Conservation (phyloP, 1,140 invertebrate species). For the Drosophila sproati region DNA sequence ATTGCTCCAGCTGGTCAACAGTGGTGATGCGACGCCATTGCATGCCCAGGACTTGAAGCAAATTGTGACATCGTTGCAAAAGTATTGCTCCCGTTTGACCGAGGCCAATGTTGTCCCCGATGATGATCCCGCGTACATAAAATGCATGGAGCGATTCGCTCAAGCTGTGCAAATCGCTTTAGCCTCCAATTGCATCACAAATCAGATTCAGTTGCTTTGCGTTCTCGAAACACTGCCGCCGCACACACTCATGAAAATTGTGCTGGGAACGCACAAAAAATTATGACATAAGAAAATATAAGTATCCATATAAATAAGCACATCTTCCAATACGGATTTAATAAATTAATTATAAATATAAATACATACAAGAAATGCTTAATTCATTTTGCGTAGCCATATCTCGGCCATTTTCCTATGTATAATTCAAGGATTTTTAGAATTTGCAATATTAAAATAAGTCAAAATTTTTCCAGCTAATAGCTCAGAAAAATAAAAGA, state of each 20-base stretch:
- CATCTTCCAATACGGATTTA: background rate
- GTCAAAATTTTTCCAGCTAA: no score
- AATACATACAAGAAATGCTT: no score
- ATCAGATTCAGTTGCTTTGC: slow-evolving; percentile 87
- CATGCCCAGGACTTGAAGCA: slow-evolving; percentile 86
- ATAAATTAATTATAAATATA: background rate
- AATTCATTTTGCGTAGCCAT: background rate
- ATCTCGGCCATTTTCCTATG: no score
- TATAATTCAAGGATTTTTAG: no score
- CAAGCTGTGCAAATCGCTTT: slow-evolving; percentile 91
- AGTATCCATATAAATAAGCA: background rate
- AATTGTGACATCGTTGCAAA: slow-evolving; percentile 84
- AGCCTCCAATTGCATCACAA: slow-evolving; percentile 90
- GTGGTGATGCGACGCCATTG: slow-evolving; percentile 86
- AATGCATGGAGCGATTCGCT: slow-evolving; percentile 89
- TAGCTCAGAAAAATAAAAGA: no score
- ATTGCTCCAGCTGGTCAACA: slow-evolving; percentile 85
- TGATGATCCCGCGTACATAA: slow-evolving; percentile 82
- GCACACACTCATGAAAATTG: slow-evolving; percentile 87
- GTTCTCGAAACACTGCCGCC: slow-evolving; percentile 86
- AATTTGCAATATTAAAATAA: no score
- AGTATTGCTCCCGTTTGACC: slow-evolving; percentile 83
- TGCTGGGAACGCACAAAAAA: slow-evolving; percentile 85
- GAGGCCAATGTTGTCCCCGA: slow-evolving; percentile 57
- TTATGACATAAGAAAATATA: slow-evolving; percentile 23